A percentile compares a stretch with the other conserved stretches of the same genome.
phyloP scores from a whole-genome alignment of 2,797 vertebrate species.

The Chaenodraco wilsoni region DNA sequence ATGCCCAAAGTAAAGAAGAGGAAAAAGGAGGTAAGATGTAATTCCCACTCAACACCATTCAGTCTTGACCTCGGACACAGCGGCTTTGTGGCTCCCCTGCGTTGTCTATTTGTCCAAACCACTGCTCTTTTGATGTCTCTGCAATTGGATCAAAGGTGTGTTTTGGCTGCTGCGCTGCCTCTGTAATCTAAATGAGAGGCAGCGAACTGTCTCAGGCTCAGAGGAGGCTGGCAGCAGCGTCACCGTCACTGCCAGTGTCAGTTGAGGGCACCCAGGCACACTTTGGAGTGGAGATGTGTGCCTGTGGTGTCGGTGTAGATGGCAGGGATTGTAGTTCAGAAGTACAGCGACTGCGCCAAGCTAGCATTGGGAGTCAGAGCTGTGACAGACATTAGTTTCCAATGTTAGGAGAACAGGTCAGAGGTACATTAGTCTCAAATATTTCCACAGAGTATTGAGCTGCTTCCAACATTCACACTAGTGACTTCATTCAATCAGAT shows the following conservation, averaged over 20 bases:
- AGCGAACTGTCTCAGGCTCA: slow-evolving; percentile 63
- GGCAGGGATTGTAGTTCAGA: slow-evolving; percentile 51
- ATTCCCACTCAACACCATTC: slow-evolving; percentile 34
- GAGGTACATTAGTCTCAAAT: slow-evolving; percentile 33
- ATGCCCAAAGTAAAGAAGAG: slow-evolving; percentile 91
- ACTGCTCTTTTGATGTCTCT: slow-evolving; percentile 59
- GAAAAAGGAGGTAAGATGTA: slow-evolving; percentile 92
- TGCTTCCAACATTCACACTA: slow-evolving; percentile 7
- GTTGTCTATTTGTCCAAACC: slow-evolving; percentile 52
- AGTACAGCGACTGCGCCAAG: slow-evolving; percentile 34
- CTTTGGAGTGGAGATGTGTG: slow-evolving; percentile 63
- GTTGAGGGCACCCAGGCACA: slow-evolving; percentile 56
- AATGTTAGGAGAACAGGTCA: slow-evolving; percentile 38
- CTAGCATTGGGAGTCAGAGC: slow-evolving; percentile 41
- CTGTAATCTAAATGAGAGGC: slow-evolving; percentile 69
- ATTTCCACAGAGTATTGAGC: slow-evolving; percentile 32
- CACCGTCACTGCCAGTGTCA: slow-evolving; percentile 60
- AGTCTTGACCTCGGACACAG: slow-evolving; percentile 45
- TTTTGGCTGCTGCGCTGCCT: slow-evolving; percentile 58
- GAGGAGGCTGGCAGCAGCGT: slow-evolving; percentile 61
- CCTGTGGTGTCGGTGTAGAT: slow-evolving; percentile 54
- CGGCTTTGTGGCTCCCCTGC: slow-evolving; percentile 51
- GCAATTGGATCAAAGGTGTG: slow-evolving; percentile 66
- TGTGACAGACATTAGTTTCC: slow-evolving; percentile 38
- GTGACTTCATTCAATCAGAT: background rate